phyloP scores from a whole-genome alignment of 2,113 vertebrate genomes.

The Syrmaticus mikado region DNA sequence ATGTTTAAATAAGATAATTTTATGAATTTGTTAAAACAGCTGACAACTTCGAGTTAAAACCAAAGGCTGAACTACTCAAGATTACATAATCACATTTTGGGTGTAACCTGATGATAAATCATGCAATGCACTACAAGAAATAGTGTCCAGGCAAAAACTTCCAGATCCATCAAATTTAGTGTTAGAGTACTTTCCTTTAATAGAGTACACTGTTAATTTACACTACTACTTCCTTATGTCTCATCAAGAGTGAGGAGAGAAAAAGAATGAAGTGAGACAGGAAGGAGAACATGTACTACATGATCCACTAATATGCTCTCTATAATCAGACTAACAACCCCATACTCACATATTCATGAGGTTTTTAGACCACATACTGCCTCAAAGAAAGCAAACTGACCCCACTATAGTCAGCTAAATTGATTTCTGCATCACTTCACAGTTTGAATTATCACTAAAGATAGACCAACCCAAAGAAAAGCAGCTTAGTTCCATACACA shows the following conservation, averaged over 20 bases:
- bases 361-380: not conserved
- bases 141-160: not conserved
- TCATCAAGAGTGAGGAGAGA: accelerated
- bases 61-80: not conserved
- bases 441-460: not conserved
- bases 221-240: not conserved
- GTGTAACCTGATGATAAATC: not conserved
- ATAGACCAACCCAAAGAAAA: not conserved
- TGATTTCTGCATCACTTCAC: not conserved
- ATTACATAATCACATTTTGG: slow-evolving; percentile 5
- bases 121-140: not conserved
- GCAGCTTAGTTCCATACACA: not conserved
- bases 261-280: not conserved
- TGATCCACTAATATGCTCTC: not conserved
- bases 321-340: not conserved
- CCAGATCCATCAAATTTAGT: not conserved
- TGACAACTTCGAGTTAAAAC: slow-evolving; percentile 19
- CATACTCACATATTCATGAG: not conserved
- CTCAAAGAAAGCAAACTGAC: not conserved
- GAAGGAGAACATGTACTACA: not conserved
- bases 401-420: not conserved
- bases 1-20: not conserved
- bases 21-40: not conserved
- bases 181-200: not conserved
- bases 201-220: not conserved